phyloP scores from a whole-genome alignment of 2,113 vertebrate genomes.

The Lepus europaeus region DNA sequence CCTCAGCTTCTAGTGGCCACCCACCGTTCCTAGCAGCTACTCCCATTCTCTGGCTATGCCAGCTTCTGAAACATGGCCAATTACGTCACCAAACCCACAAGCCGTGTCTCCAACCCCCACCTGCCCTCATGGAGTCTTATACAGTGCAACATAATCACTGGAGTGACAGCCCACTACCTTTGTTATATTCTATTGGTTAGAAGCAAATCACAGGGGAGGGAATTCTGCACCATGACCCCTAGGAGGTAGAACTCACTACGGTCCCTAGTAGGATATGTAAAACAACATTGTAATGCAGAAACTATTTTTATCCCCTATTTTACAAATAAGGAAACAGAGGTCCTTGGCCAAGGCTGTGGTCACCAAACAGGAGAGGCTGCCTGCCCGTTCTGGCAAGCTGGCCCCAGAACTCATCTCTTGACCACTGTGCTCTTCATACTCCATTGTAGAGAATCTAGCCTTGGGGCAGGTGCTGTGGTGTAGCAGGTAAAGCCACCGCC shows the following conservation, averaged over 20 bases:
- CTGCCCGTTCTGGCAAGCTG: background rate
- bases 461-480: no score
- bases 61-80: background rate
- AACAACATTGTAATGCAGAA: background rate
- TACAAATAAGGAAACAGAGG: background rate
- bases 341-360: background rate
- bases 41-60: background rate
- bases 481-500: no score
- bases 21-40: background rate
- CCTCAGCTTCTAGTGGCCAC: background rate
- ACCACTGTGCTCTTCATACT: background rate
- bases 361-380: background rate
- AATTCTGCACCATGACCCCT: background rate
- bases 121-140: background rate
- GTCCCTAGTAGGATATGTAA: background rate
- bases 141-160: background rate
- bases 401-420: background rate
- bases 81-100: background rate
- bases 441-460: background rate
- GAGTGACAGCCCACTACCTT: background rate
- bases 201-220: background rate
- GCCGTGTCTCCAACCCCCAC: background rate
- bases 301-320: background rate
- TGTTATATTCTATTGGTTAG: background rate
- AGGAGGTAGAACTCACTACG: background rate